Percentiles rank a stretch among this genome's conserved stretches.
phyloP scores from a whole-genome alignment of 2,797 vertebrate species.

The Psittacula derbiana region DNA sequence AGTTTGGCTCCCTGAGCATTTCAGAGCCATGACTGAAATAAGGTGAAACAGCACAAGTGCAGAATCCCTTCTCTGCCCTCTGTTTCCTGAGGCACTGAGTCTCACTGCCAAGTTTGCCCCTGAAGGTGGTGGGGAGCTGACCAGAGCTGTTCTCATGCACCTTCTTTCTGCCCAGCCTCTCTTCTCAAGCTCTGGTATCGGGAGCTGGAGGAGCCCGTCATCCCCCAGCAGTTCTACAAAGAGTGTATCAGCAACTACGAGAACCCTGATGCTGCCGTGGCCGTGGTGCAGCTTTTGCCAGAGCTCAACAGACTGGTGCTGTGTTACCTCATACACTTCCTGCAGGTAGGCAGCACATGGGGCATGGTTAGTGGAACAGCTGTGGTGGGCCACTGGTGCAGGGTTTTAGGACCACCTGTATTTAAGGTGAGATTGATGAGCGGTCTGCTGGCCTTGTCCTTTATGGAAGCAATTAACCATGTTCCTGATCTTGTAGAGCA shows the following conservation, averaged over 20 bases:
- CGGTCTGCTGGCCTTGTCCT: not conserved
- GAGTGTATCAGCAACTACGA: constrained; percentile 90
- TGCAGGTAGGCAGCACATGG: constrained; percentile 80
- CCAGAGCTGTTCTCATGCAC: not conserved
- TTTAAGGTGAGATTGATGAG: not conserved
- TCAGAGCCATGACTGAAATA: not conserved
- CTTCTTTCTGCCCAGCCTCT: constrained; percentile 77
- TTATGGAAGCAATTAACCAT: not conserved
- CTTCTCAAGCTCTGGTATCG: constrained; percentile 93
- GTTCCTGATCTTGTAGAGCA: not conserved
- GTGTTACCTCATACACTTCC: constrained; percentile 92
- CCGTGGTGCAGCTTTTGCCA: constrained; percentile 87
- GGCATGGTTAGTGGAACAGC: not conserved
- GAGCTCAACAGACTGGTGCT: constrained; percentile 90
- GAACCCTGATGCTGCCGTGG: constrained; percentile 85
- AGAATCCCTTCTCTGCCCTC: not conserved
- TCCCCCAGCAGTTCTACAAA: constrained; percentile 89
- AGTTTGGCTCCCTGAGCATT: not conserved
- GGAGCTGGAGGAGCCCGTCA: constrained; percentile 90
- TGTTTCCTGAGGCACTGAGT: not conserved
- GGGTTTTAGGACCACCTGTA: not conserved
- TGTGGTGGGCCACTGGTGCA: not conserved
- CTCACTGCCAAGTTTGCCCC: not conserved
- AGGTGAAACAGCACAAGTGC: not conserved
- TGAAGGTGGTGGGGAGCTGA: not conserved